Conservation (phyloP, 1,140 invertebrate species). For the Drosophila saltans region DNA sequence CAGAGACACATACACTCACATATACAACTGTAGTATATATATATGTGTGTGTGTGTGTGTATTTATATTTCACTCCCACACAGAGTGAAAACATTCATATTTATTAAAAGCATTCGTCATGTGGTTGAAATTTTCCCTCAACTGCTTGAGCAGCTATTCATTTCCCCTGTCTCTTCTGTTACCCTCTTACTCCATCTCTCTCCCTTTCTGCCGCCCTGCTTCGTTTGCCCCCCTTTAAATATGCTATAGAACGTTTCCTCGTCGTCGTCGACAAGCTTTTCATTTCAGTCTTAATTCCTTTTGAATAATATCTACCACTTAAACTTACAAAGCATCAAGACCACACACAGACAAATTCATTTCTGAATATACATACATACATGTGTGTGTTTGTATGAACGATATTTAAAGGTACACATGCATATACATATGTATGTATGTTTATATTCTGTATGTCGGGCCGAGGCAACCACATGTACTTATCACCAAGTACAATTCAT, state of each 20-base stretch:
- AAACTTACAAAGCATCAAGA: slow-evolving; percentile 78
- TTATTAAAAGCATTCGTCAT: slow-evolving; percentile 74
- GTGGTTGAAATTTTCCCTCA: slow-evolving; percentile 43
- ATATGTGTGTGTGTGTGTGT: too few species aligned
- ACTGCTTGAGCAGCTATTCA: slow-evolving; percentile 18
- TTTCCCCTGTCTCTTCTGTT: not conserved
- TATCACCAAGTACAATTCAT: slow-evolving; percentile 56
- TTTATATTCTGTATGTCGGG: not conserved
- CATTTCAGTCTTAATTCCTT: slow-evolving; percentile 79
- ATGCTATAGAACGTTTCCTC: slow-evolving; percentile 2
- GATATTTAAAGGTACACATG: slow-evolving; percentile 1
- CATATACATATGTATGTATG: slow-evolving; percentile 1
- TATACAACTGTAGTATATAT: not conserved
- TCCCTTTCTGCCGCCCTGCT: not conserved
- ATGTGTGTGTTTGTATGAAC: slow-evolving; percentile 5
- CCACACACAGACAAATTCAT: slow-evolving; percentile 38
- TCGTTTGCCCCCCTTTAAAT: not conserved
- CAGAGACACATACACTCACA: slow-evolving; percentile 28
- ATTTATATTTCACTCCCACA: slow-evolving; percentile 10
- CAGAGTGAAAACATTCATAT: slow-evolving; percentile 59
- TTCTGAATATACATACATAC: not conserved
- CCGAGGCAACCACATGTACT: slow-evolving; percentile 46
- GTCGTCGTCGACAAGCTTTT: slow-evolving; percentile 70
- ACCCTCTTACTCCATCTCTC: not conserved
- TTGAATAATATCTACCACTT: slow-evolving; percentile 81